Conservation (phyloP, 2,888 invertebrate genomes). For the Protonemura montana region DNA sequence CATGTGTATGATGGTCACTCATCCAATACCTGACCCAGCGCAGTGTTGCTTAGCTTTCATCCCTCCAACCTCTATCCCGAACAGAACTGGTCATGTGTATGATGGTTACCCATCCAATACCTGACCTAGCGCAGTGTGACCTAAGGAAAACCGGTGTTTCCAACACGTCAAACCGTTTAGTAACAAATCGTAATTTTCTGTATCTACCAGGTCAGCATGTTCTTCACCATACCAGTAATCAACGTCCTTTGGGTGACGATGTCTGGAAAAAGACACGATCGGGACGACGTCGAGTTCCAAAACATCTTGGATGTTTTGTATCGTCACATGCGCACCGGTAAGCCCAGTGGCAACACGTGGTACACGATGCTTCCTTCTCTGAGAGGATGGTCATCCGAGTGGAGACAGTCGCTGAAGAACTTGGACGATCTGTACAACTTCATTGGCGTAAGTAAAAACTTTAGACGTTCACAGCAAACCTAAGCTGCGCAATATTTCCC, state of each 20-base stretch:
- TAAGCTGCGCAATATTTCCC: too few relatives aligned
- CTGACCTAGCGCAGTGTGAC: too few relatives aligned
- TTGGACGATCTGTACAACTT: background rate
- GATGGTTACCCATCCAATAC: too few relatives aligned
- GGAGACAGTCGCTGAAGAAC: background rate
- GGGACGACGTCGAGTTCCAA: constrained; percentile 47
- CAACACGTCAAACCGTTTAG: too few relatives aligned
- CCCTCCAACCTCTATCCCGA: too few relatives aligned
- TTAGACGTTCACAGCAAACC: too few relatives aligned
- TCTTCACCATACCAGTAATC: constrained; percentile 49
- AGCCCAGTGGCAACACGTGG: constrained; percentile 40
- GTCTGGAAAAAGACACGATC: constrained; percentile 48
- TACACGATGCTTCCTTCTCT: constrained; percentile 40
- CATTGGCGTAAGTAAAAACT: background rate
- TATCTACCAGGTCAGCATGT: constrained; percentile 40
- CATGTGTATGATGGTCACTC: too few relatives aligned
- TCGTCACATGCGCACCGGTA: constrained; percentile 43
- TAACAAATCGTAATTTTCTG: too few relatives aligned
- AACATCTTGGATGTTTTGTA: constrained; percentile 45
- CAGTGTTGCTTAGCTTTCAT: too few relatives aligned
- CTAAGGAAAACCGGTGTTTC: too few relatives aligned
- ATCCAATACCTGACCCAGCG: too few relatives aligned
- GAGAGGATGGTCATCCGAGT: constrained; percentile 28
- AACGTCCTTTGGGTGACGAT: constrained; percentile 52
- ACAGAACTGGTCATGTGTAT: too few relatives aligned